These are phyloP conservation scores for Passer domesticus DNA, from an alignment of 2,113 vertebrate species.

Conservation along the genomic window DNA sequence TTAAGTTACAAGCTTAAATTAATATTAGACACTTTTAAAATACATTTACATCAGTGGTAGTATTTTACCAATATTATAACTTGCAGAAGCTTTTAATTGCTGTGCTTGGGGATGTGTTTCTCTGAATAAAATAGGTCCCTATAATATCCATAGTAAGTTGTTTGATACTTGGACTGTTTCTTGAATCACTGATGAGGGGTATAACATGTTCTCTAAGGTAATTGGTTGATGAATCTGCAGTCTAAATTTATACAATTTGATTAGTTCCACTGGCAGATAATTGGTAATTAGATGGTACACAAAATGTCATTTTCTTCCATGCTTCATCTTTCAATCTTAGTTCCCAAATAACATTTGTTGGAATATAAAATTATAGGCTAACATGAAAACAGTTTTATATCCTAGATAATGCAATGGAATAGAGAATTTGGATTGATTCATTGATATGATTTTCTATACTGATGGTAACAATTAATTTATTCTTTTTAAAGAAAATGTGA, in stretches of 20 bases:
- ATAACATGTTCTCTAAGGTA: conserved; percentile 51
- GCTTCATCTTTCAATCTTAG: conserved; percentile 60
- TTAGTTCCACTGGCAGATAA: conserved; percentile 62
- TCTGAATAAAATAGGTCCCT: not conserved
- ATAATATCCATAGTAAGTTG: not conserved
- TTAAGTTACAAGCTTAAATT: not conserved
- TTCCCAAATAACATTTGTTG: conserved; percentile 72
- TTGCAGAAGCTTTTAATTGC: not conserved
- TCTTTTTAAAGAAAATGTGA: conserved; percentile 72
- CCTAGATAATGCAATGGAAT: conserved; percentile 73
- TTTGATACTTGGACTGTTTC: conserved; percentile 1
- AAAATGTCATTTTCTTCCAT: conserved; percentile 70
- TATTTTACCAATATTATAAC: not conserved
- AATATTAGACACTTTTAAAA: not conserved
- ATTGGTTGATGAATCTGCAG: conserved; percentile 52
- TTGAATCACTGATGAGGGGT: conserved; percentile 9
- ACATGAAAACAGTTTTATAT: conserved; percentile 65
- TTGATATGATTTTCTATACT: conserved; percentile 80
- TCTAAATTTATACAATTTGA: conserved; percentile 61
- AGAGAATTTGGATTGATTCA: conserved; percentile 76
- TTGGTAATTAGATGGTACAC: conserved; percentile 68
- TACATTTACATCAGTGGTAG: not conserved
- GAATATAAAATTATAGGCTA: conserved; percentile 68
- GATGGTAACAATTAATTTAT: conserved; percentile 72
- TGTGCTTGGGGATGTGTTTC: not conserved